Evolutionary conservation across 1,140 invertebrate species (phyloP), one percentile per base, ranked within the genome.

Genomic region (Drosophila trapezifrons): DNA sequence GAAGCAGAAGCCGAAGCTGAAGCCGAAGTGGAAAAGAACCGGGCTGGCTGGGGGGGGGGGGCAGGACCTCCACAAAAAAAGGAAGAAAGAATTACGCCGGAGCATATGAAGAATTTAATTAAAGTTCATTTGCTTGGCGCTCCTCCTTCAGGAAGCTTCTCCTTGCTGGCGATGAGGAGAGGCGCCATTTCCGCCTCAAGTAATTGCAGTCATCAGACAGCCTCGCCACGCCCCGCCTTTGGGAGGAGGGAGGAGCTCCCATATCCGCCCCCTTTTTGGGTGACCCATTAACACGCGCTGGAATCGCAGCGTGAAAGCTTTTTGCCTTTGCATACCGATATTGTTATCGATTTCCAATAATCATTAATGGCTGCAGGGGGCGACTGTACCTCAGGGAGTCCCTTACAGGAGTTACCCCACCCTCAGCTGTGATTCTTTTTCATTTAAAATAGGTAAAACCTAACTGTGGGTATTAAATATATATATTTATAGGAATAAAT

Each of bases 51-150:
- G 4, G 22, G 37, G 4, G 10, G 25, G 22, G 27, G 3, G 18
- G 12, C 20, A 43, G 54, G 27, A 45, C 55, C 29, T 17, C n/a
- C 29, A 46, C 43, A 72, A 52, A 45, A 72, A 52, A 45, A 64
- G 47, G 22, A 58, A 56, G 63, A 76, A 78, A 71, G 51, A 80
- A 80, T 63, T 80, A 80, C 78, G 75, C 64, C 54, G 47, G 49
- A 72, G 76, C 73, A 77, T 85, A 81, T 81, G 79, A 86, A 85
- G 82, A 85, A 85, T 85, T 85, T 85, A 85, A 85, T 85, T 85
- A 85, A 85, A 85, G 82, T 85, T 85, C 82, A 86, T 85, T 85
- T 81, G 70, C 60, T 71, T 76, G 57, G 38, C 76, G 54, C 62
- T 55, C 29, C 37, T 27, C 5, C 66, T 56, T 15, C 54, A 40